Base-by-base conservation (phyloP, 2,888 invertebrate genomes). In the Sepioteuthis lessoniana region DNA sequence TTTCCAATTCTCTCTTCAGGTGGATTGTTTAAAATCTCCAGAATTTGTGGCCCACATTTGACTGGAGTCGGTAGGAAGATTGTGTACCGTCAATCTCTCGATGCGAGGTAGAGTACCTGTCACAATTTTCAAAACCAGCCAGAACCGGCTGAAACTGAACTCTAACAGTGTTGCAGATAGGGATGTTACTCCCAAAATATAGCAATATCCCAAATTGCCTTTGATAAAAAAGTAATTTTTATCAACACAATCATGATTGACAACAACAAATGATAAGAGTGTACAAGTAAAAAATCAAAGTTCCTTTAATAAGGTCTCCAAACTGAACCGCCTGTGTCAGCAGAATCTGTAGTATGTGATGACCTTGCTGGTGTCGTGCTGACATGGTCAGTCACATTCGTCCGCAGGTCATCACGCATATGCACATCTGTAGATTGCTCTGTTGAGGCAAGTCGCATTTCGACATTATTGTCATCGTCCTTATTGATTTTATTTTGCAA, bases 291-390 rank as follows among this genome's bases (percentile, higher is more conserved):
- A 76, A 35, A 35, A 5, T n/a, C 13, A 16, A 76, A 35, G 10
- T 35, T 31, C n/a, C 35, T 92, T 92, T 92, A 92, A 47, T 92
- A 92, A 92, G 91, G 91, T 42, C 91, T 92, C 91, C 91, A 92
- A 92, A 92, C 91, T 92, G 91, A 92, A 46, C 42, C 31, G 5
- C 46, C 28, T 19, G 42, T 92, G 4, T 92, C 91, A 5, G 91
- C 42, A 28, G 91, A 42, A 7, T 92, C 91, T 38, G 91, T 92
- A 28, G 46, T 92, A 31, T 92, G 91, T 92, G 91, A 92, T 5
- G 91, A 42, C 28, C 91, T 38, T 42, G 91, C 28, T 31, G 91
- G 47, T 21, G 91, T 42, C n/a, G 91, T 42, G 8, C 91, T 92
- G 42, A 92, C 28, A 28, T 92, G 91, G 42, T 92, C 47, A 4